phyloP scores from a whole-genome alignment of 2,888 invertebrate species.

The Drosophila stalkeri region DNA sequence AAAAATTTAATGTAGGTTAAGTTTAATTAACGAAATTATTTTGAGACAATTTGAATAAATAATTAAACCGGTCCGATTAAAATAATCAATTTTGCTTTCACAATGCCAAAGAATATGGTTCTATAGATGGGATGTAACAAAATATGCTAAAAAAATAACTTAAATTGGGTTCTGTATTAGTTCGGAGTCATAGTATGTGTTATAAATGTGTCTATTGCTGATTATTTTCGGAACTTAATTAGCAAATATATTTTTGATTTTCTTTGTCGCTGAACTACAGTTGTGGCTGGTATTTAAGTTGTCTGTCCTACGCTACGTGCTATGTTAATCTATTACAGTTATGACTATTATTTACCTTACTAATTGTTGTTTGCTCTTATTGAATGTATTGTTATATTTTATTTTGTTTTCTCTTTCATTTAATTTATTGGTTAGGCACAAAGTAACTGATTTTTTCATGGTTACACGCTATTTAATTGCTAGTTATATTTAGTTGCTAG shows the following conservation, averaged over 20 bases:
- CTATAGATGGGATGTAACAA: neutral
- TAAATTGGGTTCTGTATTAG: neutral
- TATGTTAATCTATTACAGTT: conserved; percentile 63
- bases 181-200: neutral
- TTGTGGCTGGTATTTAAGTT: conserved; percentile 53
- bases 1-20: neutral
- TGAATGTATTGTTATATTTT: conserved; percentile 51
- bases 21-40: neutral
- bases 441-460: conserved; percentile 75
- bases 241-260: conserved; percentile 17
- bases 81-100: neutral
- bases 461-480: conserved; percentile 69
- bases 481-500: conserved; percentile 67
- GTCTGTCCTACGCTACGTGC: conserved; percentile 54
- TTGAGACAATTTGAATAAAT: neutral
- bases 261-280: conserved; percentile 11
- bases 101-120: neutral
- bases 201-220: neutral
- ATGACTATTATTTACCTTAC: conserved; percentile 53
- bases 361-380: conserved; percentile 65
- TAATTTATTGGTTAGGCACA: conserved; percentile 84
- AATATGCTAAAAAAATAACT: neutral
- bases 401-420: conserved; percentile 44
- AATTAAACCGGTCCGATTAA: neutral
- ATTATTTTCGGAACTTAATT: conserved; percentile 1